Percentiles rank a stretch among this genome's conserved stretches.
Evolutionary conservation across 2,113 vertebrate species (phyloP).

Genomic region (Alouatta palliata): DNA sequence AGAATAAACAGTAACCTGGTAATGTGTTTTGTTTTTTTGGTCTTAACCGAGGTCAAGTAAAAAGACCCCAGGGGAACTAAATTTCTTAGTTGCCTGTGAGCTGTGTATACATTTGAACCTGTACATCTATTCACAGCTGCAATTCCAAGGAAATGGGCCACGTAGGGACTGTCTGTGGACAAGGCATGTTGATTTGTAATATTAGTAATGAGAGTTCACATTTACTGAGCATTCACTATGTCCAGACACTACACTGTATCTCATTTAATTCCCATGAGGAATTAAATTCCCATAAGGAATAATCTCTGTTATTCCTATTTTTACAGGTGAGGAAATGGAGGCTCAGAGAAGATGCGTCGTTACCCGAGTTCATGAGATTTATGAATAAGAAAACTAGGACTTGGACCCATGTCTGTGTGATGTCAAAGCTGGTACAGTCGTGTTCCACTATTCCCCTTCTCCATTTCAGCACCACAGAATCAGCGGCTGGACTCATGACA

Average conservation of each 20-base stretch:
- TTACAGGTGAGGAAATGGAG: not conserved
- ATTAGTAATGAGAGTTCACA: too few relatives aligned
- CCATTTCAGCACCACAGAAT: not conserved
- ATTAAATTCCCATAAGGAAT: too few relatives aligned
- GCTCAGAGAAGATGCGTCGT: not conserved
- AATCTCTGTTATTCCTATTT: not conserved
- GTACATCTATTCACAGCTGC: not conserved
- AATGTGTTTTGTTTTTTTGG: not conserved
- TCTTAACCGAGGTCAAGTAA: not conserved
- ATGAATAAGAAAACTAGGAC: not conserved
- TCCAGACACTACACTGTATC: not conserved
- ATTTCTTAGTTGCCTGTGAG: not conserved
- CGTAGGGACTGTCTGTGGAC: not conserved
- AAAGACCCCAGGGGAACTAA: not conserved
- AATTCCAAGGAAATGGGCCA: not conserved
- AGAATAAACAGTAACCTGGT: not conserved
- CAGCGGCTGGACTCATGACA: not conserved
- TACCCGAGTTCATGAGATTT: not conserved
- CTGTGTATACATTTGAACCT: not conserved
- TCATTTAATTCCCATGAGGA: not conserved
- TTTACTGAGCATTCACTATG: not conserved
- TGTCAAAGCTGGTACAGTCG: too few relatives aligned
- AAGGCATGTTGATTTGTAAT: not conserved
- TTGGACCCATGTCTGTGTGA: rapidly evolving
- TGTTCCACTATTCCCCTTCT: rapidly evolving